Conservation (phyloP, 2,797 vertebrate genomes). For the Chaetophractus vellerosus region DNA sequence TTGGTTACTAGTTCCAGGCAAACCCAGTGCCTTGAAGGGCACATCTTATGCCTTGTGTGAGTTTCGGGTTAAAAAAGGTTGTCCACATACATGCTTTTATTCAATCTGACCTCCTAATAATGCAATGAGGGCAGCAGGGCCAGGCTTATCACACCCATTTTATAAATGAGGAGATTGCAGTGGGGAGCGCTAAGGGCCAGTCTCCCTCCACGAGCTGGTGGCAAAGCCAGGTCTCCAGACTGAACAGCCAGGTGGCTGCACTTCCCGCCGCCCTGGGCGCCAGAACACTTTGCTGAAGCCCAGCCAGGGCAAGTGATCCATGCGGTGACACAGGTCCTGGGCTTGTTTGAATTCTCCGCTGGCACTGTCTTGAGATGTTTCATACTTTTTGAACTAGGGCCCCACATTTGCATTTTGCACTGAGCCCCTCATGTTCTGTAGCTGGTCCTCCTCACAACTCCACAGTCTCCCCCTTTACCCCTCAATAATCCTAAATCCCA, state of each 20-base stretch:
- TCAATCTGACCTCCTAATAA: rapidly evolving
- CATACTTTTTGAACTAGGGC: neutral
- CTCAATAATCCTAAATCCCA: neutral
- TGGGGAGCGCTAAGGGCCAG: neutral
- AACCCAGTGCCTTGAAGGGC: neutral
- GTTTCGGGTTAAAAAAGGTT: neutral
- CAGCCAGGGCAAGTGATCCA: rapidly evolving
- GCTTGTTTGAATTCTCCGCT: rapidly evolving
- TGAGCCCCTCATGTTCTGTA: neutral
- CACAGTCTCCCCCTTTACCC: rapidly evolving
- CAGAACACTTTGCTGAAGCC: neutral
- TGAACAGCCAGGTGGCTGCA: neutral
- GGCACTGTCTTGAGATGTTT: neutral
- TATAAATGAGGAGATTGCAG: neutral
- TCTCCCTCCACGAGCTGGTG: too few species aligned
- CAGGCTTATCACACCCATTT: rapidly evolving
- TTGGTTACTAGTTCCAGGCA: neutral
- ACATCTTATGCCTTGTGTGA: neutral
- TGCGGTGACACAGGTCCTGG: neutral
- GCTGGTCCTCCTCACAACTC: neutral
- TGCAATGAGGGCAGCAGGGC: too few species aligned
- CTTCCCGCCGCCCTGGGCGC: neutral
- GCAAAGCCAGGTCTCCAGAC: neutral
- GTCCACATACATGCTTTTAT: neutral
- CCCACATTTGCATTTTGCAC: too few species aligned